Conservation (phyloP, 1,140 invertebrate genomes). For the Drepana arcuata region DNA sequence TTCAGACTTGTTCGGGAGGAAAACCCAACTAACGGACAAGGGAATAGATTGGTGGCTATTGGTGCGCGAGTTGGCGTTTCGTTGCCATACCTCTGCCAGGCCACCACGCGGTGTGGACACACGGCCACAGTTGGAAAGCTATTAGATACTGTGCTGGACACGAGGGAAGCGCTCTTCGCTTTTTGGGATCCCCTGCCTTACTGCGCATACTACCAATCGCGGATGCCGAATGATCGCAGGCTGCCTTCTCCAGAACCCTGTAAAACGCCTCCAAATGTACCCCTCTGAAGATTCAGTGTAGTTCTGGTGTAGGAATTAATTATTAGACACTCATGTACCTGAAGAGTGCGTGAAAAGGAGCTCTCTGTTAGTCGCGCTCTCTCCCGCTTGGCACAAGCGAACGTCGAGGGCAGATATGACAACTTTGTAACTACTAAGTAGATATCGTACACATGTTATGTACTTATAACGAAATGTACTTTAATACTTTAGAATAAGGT, state of each 20-base stretch:
- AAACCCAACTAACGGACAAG: conserved; percentile 42
- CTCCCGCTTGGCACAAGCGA: conserved; percentile 17
- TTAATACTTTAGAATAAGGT: conserved; percentile 7
- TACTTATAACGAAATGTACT: conserved; percentile 16
- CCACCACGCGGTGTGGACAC: conserved; percentile 72
- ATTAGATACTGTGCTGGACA: conserved; percentile 79
- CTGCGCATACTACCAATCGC: conserved; percentile 86
- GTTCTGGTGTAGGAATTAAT: conserved; percentile 53
- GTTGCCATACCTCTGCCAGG: conserved; percentile 83
- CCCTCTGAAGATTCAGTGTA: conserved; percentile 49
- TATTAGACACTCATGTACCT: conserved; percentile 64
- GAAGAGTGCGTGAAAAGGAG: conserved; percentile 50
- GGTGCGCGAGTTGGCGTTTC: conserved; percentile 83
- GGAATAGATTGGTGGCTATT: conserved; percentile 67
- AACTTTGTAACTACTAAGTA: conserved; percentile 67
- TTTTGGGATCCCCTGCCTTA: conserved; percentile 89
- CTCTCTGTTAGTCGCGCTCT: conserved; percentile 32
- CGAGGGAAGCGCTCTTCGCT: conserved; percentile 82
- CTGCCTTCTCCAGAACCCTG: conserved; percentile 47
- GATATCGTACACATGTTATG: conserved; percentile 44
- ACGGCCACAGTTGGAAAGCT: conserved; percentile 73
- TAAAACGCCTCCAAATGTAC: conserved; percentile 59
- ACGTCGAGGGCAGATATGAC: conserved; percentile 41
- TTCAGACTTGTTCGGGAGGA: conserved; percentile 78
- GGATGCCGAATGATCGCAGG: conserved; percentile 75